Evolutionary conservation across 1,140 invertebrate genomes (phyloP), one percentile per base, ranked within the genome.

Genomic region (Bombus superbus): DNA sequence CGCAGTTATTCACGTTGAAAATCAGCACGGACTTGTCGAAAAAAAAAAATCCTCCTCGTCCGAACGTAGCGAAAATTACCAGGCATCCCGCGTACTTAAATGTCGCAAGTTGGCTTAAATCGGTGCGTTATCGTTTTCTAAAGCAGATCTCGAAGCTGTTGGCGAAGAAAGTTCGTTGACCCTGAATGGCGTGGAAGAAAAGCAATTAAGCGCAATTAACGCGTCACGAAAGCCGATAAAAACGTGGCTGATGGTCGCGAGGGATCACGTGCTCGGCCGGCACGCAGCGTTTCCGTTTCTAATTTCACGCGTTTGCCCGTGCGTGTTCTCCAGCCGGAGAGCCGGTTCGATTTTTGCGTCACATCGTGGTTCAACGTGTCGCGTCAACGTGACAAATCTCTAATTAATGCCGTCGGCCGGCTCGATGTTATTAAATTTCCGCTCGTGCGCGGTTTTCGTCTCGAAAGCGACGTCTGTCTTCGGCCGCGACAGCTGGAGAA

Each of bases 301-400:
- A 88, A 88, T 64, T 86, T 86, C 53, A 57, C 80, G 74, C 38
- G 76, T 88, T 83, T 42, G 40, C 59, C 32, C 42, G 64, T 40
- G 64, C 64, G 44, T 69, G 44, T 47, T 64, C n/a, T 11, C 13
- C 22, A 1, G 13, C 22, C 5, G 6, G 32, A 62, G 44, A 44
- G 32, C 42, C 28, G 32, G 25, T 38, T 80, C 44, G 42, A 69
- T 69, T 53, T 69, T 69, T 69, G n/a, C 77, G 47, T 53, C 47
- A 53, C 47, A 53, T 53, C 13, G 6, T 25, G 6, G 42, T 32
- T 71, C 68, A 25, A 25, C 68, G 42, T 32, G 77, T 66, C 62
- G 18, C 32, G 47, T 8, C 25, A 42, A 81, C 80, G 71, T 44
- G 80, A 82, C 71, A 22, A 74, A 82, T 82, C 80, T 82, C 32